Evolutionary conservation across 2,888 invertebrate genomes (phyloP), one percentile per base, ranked within the genome.

Genomic region (Parapristionchus giblindavisi): DNA sequence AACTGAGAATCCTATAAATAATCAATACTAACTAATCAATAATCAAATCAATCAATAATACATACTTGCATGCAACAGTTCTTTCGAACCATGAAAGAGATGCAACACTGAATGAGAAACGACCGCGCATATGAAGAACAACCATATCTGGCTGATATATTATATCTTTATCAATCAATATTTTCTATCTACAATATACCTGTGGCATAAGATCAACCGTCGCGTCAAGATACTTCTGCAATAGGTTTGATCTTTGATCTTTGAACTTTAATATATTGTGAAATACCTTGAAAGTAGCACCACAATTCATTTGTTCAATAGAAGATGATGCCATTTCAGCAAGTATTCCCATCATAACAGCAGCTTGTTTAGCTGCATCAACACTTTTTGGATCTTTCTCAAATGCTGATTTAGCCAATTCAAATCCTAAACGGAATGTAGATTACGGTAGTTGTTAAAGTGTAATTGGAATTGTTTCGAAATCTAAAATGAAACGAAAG

Each of bases 141-240:
- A 43, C 29, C 68, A 68, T 68, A 36, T 54, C 52, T 21, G 68
- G 68, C 68, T 68, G 65, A 65, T 32, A 32, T 11, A 4, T 8
- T 5, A 4, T n/a, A 40, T 34, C 36, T 32, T n/a, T 8, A 61
- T 38, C 17, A 27, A 40, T 27, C n/a, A 6, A 63, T 34, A 38
- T 17, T 24, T 2, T n/a, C 0, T 3, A 14, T 17, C n/a, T 61
- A 38, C 36, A n/a, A 38, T 36, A 61, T 65, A 43, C 48, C 65
- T 65, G 56, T 5, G 70, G 40, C 17, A n/a, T 11, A 5, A 71
- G 56, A 1, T 54, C 56, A 38, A 71, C 56, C 40, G 70, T 40
- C 6, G 38, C 21, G 34, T 71, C 70, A 32, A 71, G 70, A 32
- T 38, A 71, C 56, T 71, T 68, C 52, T 61, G 61, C 36, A 61